Evolutionary conservation across 2,888 invertebrate species (phyloP).

Genomic region (Andrena praecox): DNA sequence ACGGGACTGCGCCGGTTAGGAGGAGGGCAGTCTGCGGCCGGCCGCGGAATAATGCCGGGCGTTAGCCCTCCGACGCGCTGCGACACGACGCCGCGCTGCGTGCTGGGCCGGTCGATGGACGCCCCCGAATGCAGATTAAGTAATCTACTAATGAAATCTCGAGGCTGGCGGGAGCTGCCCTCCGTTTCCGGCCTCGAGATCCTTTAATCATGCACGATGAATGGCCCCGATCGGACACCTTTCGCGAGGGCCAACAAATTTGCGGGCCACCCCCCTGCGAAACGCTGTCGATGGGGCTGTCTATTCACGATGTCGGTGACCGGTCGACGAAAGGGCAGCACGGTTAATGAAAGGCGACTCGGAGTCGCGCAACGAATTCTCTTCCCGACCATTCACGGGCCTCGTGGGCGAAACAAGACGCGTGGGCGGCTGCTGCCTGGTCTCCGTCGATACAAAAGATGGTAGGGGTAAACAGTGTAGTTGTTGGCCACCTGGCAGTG

Average conservation of each 20-base stretch:
- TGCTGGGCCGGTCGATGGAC: constrained; percentile 38
- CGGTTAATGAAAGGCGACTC: not conserved
- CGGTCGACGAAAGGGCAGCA: not conserved
- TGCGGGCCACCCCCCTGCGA: not conserved
- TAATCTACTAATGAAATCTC: constrained; percentile 67
- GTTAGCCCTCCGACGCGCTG: constrained; percentile 40
- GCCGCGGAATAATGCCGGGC: constrained; percentile 54
- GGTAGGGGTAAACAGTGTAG: too few relatives aligned
- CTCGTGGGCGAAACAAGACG: not conserved
- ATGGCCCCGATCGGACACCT: constrained; percentile 22
- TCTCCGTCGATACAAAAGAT: not conserved
- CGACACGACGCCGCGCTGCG: not conserved
- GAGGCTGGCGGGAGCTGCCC: not conserved
- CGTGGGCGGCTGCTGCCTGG: not conserved
- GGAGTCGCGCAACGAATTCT: not conserved
- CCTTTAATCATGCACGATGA: constrained; percentile 55
- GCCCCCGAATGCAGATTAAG: constrained; percentile 63
- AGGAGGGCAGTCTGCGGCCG: constrained; percentile 53
- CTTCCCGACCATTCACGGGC: not conserved
- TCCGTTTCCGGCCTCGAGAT: constrained; percentile 18
- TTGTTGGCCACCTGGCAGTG: too few relatives aligned
- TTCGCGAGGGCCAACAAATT: constrained; percentile 30
- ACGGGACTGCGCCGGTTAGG: constrained; percentile 37
- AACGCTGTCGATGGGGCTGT: not conserved
- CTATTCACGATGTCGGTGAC: not conserved